Evolutionary conservation across 2,797 vertebrate species (phyloP).

Genomic region (Alexandromys oeconomus): DNA sequence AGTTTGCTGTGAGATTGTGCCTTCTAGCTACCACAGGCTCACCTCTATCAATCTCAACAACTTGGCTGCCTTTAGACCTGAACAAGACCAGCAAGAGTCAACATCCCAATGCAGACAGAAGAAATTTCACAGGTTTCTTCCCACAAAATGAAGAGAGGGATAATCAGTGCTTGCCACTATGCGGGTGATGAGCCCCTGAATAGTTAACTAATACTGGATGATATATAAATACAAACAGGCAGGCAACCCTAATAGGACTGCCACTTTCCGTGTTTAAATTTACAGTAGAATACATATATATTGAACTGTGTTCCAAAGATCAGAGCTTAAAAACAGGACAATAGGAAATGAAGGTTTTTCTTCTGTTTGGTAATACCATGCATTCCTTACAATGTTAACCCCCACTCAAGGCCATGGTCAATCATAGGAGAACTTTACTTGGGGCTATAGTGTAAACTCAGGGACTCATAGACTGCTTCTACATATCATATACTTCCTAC

Average conservation of each 20-base stretch:
- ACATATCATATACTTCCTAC: too few relatives aligned
- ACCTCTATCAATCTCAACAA: neutral
- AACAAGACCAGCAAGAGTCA: neutral
- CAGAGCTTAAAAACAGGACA: too few relatives aligned
- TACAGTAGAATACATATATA: too few relatives aligned
- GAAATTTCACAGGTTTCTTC: neutral
- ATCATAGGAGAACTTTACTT: too few relatives aligned
- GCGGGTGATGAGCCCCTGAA: neutral
- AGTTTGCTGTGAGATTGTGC: neutral
- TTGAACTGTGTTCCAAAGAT: too few relatives aligned
- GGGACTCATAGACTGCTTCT: too few relatives aligned
- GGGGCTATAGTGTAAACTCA: too few relatives aligned
- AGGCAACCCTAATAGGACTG: neutral
- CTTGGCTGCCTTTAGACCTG: neutral
- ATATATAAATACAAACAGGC: neutral
- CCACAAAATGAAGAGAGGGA: neutral
- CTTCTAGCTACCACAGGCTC: neutral
- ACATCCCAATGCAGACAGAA: neutral
- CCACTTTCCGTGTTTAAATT: too few relatives aligned
- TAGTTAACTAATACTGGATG: neutral
- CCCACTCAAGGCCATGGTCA: too few relatives aligned
- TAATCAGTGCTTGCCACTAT: neutral
- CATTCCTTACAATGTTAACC: too few relatives aligned
- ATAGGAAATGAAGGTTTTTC: too few relatives aligned
- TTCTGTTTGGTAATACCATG: too few relatives aligned